phyloP scores from a whole-genome alignment of 2,888 invertebrate genomes.

The Zelleria hepariella region DNA sequence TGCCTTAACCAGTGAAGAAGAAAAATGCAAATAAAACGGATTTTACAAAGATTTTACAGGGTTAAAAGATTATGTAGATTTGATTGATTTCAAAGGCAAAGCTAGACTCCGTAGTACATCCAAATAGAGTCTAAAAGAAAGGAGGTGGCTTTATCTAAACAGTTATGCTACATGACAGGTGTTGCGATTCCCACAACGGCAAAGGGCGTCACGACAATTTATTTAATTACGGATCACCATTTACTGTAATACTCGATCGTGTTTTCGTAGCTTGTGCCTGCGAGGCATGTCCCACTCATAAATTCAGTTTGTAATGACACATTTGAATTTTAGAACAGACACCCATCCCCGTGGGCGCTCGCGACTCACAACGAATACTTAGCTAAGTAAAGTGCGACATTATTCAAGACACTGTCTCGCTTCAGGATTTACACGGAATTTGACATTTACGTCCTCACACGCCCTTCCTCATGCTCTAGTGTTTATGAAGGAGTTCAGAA shows the following conservation, averaged over 20 bases:
- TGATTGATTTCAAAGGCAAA: too few species aligned
- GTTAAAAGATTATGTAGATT: too few species aligned
- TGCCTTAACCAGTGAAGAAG: too few species aligned
- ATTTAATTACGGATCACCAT: background rate
- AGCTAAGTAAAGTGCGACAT: background rate
- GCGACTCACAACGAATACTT: background rate
- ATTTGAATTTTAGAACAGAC: background rate
- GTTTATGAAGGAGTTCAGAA: too few species aligned
- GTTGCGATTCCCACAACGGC: too few species aligned
- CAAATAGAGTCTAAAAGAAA: too few species aligned
- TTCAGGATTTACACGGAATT: background rate
- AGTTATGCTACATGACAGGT: too few species aligned
- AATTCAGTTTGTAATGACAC: constrained; percentile 1
- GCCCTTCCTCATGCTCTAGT: background rate
- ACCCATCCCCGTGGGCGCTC: background rate
- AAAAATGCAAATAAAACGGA: too few species aligned
- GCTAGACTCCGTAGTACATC: too few species aligned
- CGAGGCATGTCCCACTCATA: background rate
- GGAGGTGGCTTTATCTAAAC: too few species aligned
- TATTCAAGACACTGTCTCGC: background rate
- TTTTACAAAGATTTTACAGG: too few species aligned
- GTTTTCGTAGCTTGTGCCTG: background rate
- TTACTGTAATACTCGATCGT: background rate
- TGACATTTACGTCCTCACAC: background rate
- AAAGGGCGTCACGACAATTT: too few species aligned